A percentile compares a stretch with the other conserved stretches of the same genome.
phyloP scores from a whole-genome alignment of 2,113 vertebrate species.

The Mesoclemmys tuberculata region DNA sequence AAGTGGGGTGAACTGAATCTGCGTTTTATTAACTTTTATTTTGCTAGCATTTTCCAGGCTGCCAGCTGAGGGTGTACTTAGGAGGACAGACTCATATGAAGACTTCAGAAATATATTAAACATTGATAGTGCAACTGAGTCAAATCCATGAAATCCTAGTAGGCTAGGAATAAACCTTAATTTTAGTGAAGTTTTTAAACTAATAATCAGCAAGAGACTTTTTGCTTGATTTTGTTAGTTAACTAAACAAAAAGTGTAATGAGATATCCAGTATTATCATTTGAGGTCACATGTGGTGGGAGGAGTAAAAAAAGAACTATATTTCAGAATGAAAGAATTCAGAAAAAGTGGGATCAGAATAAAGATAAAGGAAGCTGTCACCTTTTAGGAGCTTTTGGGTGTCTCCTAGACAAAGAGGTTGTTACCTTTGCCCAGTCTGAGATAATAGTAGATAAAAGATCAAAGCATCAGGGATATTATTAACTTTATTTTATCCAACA shows the following conservation, averaged over 20 bases:
- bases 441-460: not conserved
- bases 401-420: not conserved
- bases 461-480: not conserved
- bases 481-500: not conserved
- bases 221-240: not conserved
- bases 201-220: not conserved
- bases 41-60: not conserved
- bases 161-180: not conserved
- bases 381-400: not conserved
- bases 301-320: not conserved
- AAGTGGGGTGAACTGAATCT: not conserved
- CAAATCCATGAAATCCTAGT: not conserved
- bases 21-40: not conserved
- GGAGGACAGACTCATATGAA: not conserved
- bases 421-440: not conserved
- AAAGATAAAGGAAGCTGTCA: not conserved
- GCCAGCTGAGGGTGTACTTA: not conserved
- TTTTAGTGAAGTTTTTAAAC: not conserved
- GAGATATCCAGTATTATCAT: not conserved
- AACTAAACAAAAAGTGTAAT: not conserved
- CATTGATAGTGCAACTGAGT: not conserved
- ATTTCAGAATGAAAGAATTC: not conserved
- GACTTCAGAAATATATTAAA: not conserved
- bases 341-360: not conserved
- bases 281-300: not conserved